Base-by-base conservation (phyloP, 2,888 invertebrate genomes). In the Lasioglossum morio region DNA sequence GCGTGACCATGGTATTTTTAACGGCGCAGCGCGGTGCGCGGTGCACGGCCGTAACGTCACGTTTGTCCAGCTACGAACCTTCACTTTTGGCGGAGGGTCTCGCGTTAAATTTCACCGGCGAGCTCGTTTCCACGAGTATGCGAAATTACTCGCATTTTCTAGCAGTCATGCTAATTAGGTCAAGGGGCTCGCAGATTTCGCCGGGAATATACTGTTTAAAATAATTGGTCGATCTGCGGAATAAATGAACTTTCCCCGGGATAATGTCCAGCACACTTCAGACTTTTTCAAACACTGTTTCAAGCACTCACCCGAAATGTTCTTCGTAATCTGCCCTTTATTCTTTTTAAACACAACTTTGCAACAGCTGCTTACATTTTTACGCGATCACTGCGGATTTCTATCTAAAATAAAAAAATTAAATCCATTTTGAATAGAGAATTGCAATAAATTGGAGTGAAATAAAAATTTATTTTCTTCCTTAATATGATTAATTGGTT, bases 1-100 rank as follows among this genome's bases (percentile, higher is more conserved):
- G 82, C 86, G 75, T 82, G 82, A 73, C 75, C 87, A 48, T 79
- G 77, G 81, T 86, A 86, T 86, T 86, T 86, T 86, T 73, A 86
- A 86, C 87, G 82, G 77, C 43, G 63, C 87, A 78, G 77, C 53
- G 63, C n/a, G 48, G 70, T 40, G 60, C 60, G 43, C 14, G 14
- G 43, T 4, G 53, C 69, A 63, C 63, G 30, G 19, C 30, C 19
- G 63, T 69, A 79, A 79, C 77, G 77, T 72, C 82, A 78, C 69
- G 78, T 86, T 86, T 82, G 86, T 73, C 73, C 66, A 48, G 72
- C 74, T 72, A 37, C 72, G 43, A 63, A 69, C 46, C 75, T 74
- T 85, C 70, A 60, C 76, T 76, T 74, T 57, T 37, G 46, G 46
- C 73, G 10, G 19, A 37, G 60, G 43, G 48, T 30, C 34, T 27